Evolutionary conservation across 2,797 vertebrate genomes (phyloP).

Genomic region (Coendou prehensilis): DNA sequence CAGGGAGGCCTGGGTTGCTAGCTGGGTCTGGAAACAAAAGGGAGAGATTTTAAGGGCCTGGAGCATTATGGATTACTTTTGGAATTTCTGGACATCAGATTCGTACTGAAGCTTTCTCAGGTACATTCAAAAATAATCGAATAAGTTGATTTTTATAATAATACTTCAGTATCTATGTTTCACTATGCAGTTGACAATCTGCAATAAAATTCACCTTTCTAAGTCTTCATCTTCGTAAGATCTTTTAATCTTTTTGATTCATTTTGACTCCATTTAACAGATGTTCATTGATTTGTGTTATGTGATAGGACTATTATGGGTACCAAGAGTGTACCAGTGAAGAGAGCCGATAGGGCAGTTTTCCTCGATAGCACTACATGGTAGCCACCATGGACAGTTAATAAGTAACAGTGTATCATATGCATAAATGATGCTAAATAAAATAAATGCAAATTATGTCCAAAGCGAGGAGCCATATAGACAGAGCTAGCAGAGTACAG

Average conservation of each 20-base stretch:
- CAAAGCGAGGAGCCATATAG: background rate
- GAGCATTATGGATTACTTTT: background rate
- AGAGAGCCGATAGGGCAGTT: background rate
- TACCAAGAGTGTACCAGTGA: background rate
- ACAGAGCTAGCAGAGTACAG: background rate
- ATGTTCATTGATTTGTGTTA: background rate
- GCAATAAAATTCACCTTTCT: background rate
- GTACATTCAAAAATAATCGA: background rate
- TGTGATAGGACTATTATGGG: background rate
- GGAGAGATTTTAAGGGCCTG: background rate
- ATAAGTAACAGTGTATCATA: background rate
- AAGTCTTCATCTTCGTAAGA: background rate
- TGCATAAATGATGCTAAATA: background rate
- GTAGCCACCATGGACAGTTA: background rate
- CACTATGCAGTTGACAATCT: background rate
- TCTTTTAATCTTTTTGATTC: background rate
- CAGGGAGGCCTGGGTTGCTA: background rate
- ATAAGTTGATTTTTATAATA: background rate
- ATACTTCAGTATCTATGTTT: background rate
- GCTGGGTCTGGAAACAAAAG: background rate
- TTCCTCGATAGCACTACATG: background rate
- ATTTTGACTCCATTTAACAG: background rate
- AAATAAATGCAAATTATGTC: background rate
- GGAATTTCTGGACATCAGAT: background rate
- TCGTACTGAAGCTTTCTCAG: background rate